Conservation (phyloP, 2,797 vertebrate genomes). For the Podarcis siculus region DNA sequence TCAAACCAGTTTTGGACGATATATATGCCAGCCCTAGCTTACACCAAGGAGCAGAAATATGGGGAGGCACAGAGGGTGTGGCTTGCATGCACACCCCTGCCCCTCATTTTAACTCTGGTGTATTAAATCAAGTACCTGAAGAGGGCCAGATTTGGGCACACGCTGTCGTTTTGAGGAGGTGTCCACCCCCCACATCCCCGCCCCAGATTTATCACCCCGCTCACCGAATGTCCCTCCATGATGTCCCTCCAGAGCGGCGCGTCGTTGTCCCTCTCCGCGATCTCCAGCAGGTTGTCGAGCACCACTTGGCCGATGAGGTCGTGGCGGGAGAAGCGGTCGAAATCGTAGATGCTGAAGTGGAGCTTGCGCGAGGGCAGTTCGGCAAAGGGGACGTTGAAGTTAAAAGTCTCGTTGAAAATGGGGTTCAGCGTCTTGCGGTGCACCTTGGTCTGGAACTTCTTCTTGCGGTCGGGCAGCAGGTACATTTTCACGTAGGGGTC, state of each 20-base stretch:
- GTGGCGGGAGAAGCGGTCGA: conserved; percentile 93
- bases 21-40: too few relatives aligned
- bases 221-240: conserved; percentile 90
- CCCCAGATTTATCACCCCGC: conserved; percentile 42
- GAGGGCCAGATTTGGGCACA: background rate
- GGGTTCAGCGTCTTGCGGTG: conserved; percentile 95
- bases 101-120: background rate
- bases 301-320: conserved; percentile 95
- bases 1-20: too few relatives aligned
- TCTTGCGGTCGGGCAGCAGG: conserved; percentile 93
- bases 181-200: background rate
- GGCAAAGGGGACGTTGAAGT: conserved; percentile 89
- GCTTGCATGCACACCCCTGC: background rate
- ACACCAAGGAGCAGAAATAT: background rate
- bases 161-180: too few relatives aligned
- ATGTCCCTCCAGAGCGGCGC: conserved; percentile 93
- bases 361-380: conserved; percentile 92
- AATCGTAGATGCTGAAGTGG: conserved; percentile 94
- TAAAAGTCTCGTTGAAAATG: conserved; percentile 93
- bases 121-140: background rate
- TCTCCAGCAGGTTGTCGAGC: conserved; percentile 94
- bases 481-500: conserved; percentile 96
- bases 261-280: conserved; percentile 89
- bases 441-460: conserved; percentile 96
- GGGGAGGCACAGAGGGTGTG: background rate